Evolutionary conservation across 2,888 invertebrate genomes (phyloP), one percentile per base, ranked within the genome.

Genomic region (Rotaria socialis): DNA sequence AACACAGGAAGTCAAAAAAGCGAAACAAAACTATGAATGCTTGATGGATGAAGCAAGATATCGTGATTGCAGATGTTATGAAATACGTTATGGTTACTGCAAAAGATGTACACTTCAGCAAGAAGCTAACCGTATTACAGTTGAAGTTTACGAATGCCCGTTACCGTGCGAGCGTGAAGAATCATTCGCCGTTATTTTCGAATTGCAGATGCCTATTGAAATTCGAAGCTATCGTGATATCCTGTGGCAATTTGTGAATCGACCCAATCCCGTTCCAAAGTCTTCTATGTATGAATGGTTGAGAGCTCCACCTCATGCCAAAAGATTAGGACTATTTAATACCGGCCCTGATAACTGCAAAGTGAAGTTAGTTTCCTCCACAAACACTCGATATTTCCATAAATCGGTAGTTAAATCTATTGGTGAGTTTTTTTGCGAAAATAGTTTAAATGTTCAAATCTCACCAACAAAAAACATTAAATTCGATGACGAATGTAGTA

Each of bases 221-320:
- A 60, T 60, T 7, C 24, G 60, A 60, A 11, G 24, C 14, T 60
- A n/a, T 60, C 60, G 60, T 6, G 60, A 60, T 60, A n/a, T 60
- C n/a, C n/a, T 60, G 16, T 80, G 75, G 75, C 75, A 80, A 47
- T 80, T 80, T 80, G 24, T 80, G 0, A 80, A 80, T 80, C 75
- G 75, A 5, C 75, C 22, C 1, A 4, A 47, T 2, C 7, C 41
- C 24, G 2, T 22, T 19, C 75, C 47, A 2, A 3, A 8, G 8
- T 0, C 16, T 3, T 24, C 24, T 0, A 80, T 80, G 19, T 6
- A 80, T 80, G 75, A 80, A 47, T 80, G 75, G 75, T 47, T 80
- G 24, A 47, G 6, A 6, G 24, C 10, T 80, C 22, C 1, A 2
- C 55, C 47, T 41, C 75, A 80, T 47, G 3, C 6, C 1, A 14